Evolutionary conservation across 2,113 vertebrate species (phyloP).

Genomic region (Pluvialis apricaria): DNA sequence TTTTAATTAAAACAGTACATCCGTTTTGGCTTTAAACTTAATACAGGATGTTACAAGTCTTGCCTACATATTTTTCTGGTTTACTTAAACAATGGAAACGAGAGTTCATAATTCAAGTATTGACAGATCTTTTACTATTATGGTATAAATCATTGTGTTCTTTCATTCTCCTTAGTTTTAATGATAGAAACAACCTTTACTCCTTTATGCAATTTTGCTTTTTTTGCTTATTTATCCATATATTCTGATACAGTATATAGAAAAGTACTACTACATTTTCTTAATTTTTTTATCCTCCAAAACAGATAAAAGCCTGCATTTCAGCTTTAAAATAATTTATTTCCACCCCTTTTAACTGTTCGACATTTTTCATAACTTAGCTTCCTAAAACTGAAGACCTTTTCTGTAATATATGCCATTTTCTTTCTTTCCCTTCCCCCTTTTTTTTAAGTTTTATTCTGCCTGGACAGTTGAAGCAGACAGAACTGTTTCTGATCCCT

Average conservation of each 20-base stretch:
- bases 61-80: not conserved
- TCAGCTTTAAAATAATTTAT: not conserved
- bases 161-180: not conserved
- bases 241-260: not conserved
- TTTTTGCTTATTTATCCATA: not conserved
- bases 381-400: not conserved
- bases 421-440: not conserved
- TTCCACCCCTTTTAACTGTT: not conserved
- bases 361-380: not conserved
- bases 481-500: not conserved
- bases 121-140: not conserved
- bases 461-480: not conserved
- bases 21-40: not conserved
- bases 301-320: not conserved
- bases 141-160: not conserved
- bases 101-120: not conserved
- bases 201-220: not conserved
- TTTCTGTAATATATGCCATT: not conserved
- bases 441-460: not conserved
- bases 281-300: not conserved
- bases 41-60: not conserved
- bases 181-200: not conserved
- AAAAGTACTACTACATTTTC: not conserved
- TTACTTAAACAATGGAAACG: not conserved
- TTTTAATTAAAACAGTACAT: not conserved